Evolutionary conservation across 2,113 vertebrate genomes (phyloP).

Genomic region (Raja brachyura): DNA sequence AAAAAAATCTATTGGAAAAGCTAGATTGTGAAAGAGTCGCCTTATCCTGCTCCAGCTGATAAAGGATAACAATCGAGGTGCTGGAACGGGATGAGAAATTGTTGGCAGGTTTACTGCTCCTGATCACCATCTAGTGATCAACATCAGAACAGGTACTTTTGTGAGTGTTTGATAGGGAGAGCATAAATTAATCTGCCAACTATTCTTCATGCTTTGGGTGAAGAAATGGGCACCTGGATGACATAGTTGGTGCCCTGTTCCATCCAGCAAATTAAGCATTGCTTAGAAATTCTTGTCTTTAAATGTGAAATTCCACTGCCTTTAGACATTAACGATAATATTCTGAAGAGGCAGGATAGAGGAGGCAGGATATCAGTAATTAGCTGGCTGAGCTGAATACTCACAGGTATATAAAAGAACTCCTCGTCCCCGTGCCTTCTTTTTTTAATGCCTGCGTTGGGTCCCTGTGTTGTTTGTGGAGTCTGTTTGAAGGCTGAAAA

Average conservation of each 20-base stretch:
- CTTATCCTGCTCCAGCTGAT: not conserved
- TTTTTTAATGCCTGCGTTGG: constrained; percentile 76
- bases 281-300: not conserved
- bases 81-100: not conserved
- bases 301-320: not conserved
- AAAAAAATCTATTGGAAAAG: not conserved
- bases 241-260: not conserved
- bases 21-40: not conserved
- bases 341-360: not conserved
- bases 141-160: not conserved
- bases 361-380: not conserved
- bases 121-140: not conserved
- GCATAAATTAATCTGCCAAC: not conserved
- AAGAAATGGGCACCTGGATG: not conserved
- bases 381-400: constrained; percentile 41
- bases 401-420: constrained; percentile 86
- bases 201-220: not conserved
- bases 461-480: constrained; percentile 68
- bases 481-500: constrained; percentile 85
- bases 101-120: not conserved
- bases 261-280: not conserved
- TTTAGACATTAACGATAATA: not conserved
- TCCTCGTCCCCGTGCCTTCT: constrained; percentile 87
- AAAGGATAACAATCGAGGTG: not conserved
- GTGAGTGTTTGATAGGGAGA: not conserved